phyloP scores from a whole-genome alignment of 2,797 vertebrate species.

The Champsocephalus gunnari region DNA sequence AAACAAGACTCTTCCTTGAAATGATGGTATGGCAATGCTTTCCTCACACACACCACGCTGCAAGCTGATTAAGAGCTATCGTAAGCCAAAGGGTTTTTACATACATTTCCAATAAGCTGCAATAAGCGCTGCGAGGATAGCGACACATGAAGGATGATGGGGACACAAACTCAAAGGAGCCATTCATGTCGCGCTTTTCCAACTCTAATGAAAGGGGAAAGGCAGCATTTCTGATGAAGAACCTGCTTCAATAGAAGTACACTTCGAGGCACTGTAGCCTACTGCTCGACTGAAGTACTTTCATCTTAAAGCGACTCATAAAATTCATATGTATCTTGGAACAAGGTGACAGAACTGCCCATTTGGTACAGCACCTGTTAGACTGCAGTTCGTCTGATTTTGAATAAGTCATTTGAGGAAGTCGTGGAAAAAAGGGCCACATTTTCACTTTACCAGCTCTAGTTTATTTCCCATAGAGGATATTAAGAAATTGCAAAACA shows the following conservation, averaged over 20 bases:
- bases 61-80: background rate
- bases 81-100: slow-evolving; percentile 15
- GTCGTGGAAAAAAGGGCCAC: background rate
- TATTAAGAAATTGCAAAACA: background rate
- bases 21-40: background rate
- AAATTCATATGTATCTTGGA: no score
- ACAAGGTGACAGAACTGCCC: slow-evolving; percentile 26
- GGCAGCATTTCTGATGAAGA: slow-evolving; percentile 58
- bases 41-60: background rate
- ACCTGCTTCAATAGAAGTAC: slow-evolving; percentile 38
- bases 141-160: slow-evolving; percentile 27
- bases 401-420: background rate
- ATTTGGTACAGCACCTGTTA: slow-evolving; percentile 6
- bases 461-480: background rate
- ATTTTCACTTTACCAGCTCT: slow-evolving; percentile 1
- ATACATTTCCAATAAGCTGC: slow-evolving; percentile 9
- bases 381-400: slow-evolving; percentile 1
- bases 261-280: slow-evolving; percentile 7
- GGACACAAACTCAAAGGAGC: slow-evolving; percentile 30
- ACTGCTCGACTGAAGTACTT: slow-evolving; percentile 8
- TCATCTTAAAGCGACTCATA: background rate
- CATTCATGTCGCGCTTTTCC: slow-evolving; percentile 3
- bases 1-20: background rate
- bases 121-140: slow-evolving; percentile 34
- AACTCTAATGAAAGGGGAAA: slow-evolving; percentile 39